These are phyloP conservation scores for Solen grandis DNA, from an alignment of 1,140 invertebrate genomes.

Conservation along the genomic window DNA sequence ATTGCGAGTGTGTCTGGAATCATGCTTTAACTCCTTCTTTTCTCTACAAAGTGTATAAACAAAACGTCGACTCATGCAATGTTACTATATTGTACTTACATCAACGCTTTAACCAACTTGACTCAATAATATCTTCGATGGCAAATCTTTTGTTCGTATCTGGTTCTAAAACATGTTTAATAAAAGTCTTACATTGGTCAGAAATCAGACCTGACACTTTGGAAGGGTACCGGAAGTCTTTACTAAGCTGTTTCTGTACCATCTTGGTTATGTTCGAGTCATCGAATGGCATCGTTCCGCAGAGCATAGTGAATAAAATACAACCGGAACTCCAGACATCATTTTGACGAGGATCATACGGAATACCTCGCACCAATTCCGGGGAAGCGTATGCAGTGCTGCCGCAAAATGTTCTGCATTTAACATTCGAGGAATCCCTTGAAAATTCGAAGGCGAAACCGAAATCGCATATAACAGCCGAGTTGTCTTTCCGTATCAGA, in stretches of 20 bases:
- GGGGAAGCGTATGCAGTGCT: conserved; percentile 87
- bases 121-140: no score
- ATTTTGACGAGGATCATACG: conserved; percentile 85
- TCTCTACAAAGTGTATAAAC: no score
- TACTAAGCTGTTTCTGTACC: conserved; percentile 87
- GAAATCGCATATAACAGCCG: conserved; percentile 85
- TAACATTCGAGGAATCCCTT: conserved; percentile 72
- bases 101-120: no score
- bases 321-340: conserved; percentile 86
- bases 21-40: no score
- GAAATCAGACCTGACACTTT: conserved; percentile 86
- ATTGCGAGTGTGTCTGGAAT: no score
- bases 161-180: conserved; percentile 85
- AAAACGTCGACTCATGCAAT: no score
- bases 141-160: conserved; percentile 84
- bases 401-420: conserved; percentile 85
- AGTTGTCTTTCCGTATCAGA: conserved; percentile 66
- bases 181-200: conserved; percentile 84
- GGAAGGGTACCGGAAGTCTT: conserved; percentile 86
- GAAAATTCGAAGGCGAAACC: conserved; percentile 88
- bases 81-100: no score
- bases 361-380: conserved; percentile 84
- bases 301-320: conserved; percentile 85
- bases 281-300: conserved; percentile 92
- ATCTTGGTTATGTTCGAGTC: conserved; percentile 90